Evolutionary conservation across 2,797 vertebrate species (phyloP).

Genomic region (Anableps anableps): DNA sequence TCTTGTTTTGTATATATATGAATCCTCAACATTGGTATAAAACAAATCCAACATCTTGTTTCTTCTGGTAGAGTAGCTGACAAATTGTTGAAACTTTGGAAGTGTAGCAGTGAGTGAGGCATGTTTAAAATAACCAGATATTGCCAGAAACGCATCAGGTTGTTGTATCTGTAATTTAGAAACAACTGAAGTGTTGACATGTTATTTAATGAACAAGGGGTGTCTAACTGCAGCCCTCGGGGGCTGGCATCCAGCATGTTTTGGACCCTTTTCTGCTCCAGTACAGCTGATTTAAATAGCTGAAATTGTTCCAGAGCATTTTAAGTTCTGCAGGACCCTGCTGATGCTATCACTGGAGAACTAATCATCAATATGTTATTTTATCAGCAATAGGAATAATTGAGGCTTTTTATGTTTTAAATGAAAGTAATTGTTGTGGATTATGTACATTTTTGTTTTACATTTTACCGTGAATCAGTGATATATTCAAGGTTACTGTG

Average conservation of each 20-base stretch:
- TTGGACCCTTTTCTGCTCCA: not conserved
- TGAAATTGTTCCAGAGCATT: not conserved
- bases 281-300: not conserved
- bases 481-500: not conserved
- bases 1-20: too few species aligned
- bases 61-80: too few species aligned
- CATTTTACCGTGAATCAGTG: constrained; percentile 1
- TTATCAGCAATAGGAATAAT: not conserved
- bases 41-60: too few species aligned
- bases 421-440: not conserved
- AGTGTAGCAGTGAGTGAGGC: too few species aligned
- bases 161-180: too few species aligned
- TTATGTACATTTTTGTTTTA: not conserved
- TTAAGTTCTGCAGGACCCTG: not conserved
- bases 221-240: not conserved
- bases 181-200: too few species aligned
- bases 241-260: not conserved
- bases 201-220: not conserved
- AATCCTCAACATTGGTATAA: too few species aligned
- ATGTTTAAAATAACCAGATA: too few species aligned
- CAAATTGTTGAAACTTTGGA: too few species aligned
- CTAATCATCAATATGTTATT: not conserved
- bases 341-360: too few species aligned
- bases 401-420: not conserved
- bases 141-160: too few species aligned